These are phyloP conservation scores for Sinonovacula constricta DNA, from an alignment of 1,140 invertebrate species.

Conservation along the genomic window DNA sequence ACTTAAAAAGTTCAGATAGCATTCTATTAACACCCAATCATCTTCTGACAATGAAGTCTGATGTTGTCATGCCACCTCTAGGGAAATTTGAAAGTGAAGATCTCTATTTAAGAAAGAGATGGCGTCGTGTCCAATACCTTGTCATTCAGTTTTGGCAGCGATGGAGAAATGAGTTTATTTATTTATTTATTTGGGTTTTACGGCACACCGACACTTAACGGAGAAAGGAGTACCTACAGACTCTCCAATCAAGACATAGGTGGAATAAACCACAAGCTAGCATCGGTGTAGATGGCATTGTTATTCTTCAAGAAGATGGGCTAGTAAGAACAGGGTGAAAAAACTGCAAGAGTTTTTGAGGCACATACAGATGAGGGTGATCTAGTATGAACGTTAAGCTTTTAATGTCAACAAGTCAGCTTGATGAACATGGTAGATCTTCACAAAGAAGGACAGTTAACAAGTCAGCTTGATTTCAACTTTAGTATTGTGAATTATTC, in stretches of 20 bases:
- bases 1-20: background rate
- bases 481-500: too few species aligned
- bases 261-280: slow-evolving; percentile 14
- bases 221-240: slow-evolving; percentile 39
- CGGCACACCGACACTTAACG: too few species aligned
- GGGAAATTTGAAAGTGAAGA: background rate
- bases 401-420: background rate
- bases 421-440: background rate
- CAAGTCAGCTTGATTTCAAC: too few species aligned
- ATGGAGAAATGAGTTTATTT: too few species aligned
- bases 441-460: background rate
- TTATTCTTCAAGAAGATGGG: background rate
- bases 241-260: slow-evolving; percentile 34
- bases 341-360: background rate
- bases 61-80: background rate
- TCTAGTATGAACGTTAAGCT: background rate
- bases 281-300: background rate
- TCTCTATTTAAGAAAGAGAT: slow-evolving; percentile 19
- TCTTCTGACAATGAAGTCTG: background rate
- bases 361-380: background rate
- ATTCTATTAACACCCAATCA: background rate
- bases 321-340: background rate
- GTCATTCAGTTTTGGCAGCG: slow-evolving; percentile 41
- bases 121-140: slow-evolving; percentile 45
- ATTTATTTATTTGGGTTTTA: too few species aligned